A percentile compares a stretch with the other conserved stretches of the same genome.
phyloP scores from a whole-genome alignment of 1,140 invertebrate species.

The fruit fly (Drosophila melanogaster) region Release_6_plus_ISO1_MT NT_037436.4:3907501-3908000 shows the following conservation, averaged over 20 bases:
- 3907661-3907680: constrained; percentile 88
- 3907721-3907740: constrained; percentile 79
- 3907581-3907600: constrained; percentile 89
- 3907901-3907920: constrained; percentile 53
- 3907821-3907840: not conserved
- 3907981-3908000: constrained; percentile 2
- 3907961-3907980: constrained; percentile 30
- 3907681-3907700: constrained; percentile 90
- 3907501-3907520: constrained; percentile 87
- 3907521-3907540: constrained; percentile 84
- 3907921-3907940: constrained; percentile 68
- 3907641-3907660: constrained; percentile 88
- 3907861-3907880: constrained; percentile 76
- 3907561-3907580: constrained; percentile 88
- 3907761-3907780: constrained; percentile 34
- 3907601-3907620: constrained; percentile 90
- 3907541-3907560: constrained; percentile 87
- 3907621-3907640: constrained; percentile 88
- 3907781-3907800: not conserved
- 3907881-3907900: constrained; percentile 71
- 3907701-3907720: constrained; percentile 88
- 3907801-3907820: too few relatives aligned
- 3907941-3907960: constrained; percentile 53
- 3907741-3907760: constrained; percentile 50
- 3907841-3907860: constrained; percentile 34